Evolutionary conservation across 30 jellyfish, hydroid and myxozoan species (phyloP), one percentile per base, ranked within the genome.

Genomic region (Aurelia sp.): DNA sequence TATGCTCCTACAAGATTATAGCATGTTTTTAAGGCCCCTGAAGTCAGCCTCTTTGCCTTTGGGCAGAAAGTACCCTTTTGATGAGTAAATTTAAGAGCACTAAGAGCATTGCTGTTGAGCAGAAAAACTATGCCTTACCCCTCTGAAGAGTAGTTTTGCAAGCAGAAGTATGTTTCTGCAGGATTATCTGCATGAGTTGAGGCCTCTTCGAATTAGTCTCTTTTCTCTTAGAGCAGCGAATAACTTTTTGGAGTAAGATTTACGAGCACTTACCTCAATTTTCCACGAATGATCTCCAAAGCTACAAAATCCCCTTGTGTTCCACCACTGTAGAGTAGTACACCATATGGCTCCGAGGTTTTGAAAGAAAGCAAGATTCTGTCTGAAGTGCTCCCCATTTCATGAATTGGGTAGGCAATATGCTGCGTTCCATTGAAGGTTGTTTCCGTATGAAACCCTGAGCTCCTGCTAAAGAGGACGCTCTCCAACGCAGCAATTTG

Each of bases 281-380:
- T 95, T 57, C 99, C 99, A 15, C 99, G 86, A 48, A 74, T 90
- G 50, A 95, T 68, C 69, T 89, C 97, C 84, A 95, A 55, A 35
- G 96, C 52, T 20, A 95, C 68, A 52, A 89, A 95, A 76, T 95
- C 99, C 33, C 97, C 97, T 76, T 95, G 97, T 27, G 88, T 84
- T 48, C 99, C 98, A 15, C 99, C 91, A 69, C 99, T 82, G 91
- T 88, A 95, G 55, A 95, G 52, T 41, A 95, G 69, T 2, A 95
- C 93, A 2, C 99, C 99, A 79, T 85, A 95, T 13, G 99, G 98
- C 84, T 95, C 97, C 3, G 88, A 78, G 8, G 99, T 95, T 66
- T 77, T 85, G 61, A 95, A 95, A 40, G 82, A 68, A 52, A 95
- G 85, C 44, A 96, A 81, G 31, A 95, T 88, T 53, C 96, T 80